Base-by-base conservation (phyloP, 1,140 invertebrate species). In the Monochamus saltuarius region DNA sequence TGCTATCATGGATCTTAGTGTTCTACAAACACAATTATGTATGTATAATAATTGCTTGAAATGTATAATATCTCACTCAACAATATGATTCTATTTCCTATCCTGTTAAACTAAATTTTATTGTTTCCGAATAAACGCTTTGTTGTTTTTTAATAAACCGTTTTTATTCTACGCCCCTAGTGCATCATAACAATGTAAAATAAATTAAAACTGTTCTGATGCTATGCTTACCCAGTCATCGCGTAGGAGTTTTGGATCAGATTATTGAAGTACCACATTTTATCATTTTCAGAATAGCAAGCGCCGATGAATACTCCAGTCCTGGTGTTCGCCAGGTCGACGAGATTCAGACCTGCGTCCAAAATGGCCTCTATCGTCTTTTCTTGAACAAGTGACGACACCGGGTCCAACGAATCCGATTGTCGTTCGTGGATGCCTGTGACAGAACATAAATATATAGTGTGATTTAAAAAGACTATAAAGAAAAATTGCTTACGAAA, bases 1-100 rank as follows among this genome's bases (percentile, higher is more conserved):
- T 0, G 93, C 89, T 75, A 97, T 84, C 92, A 97, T 96, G 7
- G 92, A 90, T 56, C 92, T 84, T 65, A 87, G 88, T 77, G 93
- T 95, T 35, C 85, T 86, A n/a, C 22, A 29, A 29, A 6, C 22
- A 2, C 2, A 29, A 29, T 29, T 2, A 29, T 29, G 2, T 29
- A 3, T 3, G 22, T 3, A 29, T 29, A 29, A 29, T 3, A 29
- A 29, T 29, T n/a, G n/a, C n/a, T 22, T n/a, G n/a, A n/a, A n/a
- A n/a, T n/a, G n/a, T n/a, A n/a, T n/a, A n/a, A n/a, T n/a, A n/a
- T n/a, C n/a, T n/a, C n/a, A n/a, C n/a, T n/a, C n/a, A n/a, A n/a
- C n/a, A n/a, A 29, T 29, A 29, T 29, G 22, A 29, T 29, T 29
- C 22, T 29, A 29, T 29, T 29, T 29, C 22, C 22, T 29, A 6